Conservation (phyloP, 2,888 invertebrate species). For the Noctua janthina region DNA sequence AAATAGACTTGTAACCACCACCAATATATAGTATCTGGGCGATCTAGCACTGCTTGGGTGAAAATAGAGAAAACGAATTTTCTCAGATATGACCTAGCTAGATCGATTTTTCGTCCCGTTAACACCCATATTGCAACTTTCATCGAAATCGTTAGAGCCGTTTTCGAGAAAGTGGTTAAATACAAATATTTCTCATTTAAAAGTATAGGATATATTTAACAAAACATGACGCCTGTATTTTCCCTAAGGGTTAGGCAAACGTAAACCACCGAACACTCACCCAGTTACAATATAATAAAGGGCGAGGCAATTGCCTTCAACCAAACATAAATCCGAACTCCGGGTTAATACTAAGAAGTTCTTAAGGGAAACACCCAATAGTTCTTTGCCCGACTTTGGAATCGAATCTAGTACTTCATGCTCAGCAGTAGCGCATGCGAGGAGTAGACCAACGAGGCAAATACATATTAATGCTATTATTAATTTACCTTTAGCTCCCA, state of each 20-base stretch:
- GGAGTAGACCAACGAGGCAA: background rate
- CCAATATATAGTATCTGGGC: background rate
- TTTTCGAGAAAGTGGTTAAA: background rate
- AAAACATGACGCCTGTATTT: background rate
- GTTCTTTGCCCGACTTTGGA: background rate
- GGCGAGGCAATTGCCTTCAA: background rate
- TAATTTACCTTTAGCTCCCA: slow-evolving; percentile 76
- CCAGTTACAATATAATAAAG: background rate
- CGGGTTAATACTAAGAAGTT: background rate
- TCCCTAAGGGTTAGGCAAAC: background rate
- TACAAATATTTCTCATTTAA: background rate
- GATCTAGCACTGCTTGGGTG: background rate
- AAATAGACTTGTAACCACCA: too few relatives aligned
- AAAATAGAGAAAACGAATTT: background rate
- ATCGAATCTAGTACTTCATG: background rate
- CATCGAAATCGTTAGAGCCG: background rate
- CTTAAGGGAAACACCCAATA: background rate
- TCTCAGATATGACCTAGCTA: background rate
- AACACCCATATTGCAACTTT: background rate
- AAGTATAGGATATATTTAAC: background rate
- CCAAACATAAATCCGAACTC: background rate
- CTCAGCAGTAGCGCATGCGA: background rate
- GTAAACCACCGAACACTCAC: background rate
- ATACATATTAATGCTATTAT: background rate
- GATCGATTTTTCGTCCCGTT: too few relatives aligned